These are phyloP conservation scores for Polymixis lichenea DNA, from an alignment of 2,888 invertebrate species.

Conservation along the genomic window DNA sequence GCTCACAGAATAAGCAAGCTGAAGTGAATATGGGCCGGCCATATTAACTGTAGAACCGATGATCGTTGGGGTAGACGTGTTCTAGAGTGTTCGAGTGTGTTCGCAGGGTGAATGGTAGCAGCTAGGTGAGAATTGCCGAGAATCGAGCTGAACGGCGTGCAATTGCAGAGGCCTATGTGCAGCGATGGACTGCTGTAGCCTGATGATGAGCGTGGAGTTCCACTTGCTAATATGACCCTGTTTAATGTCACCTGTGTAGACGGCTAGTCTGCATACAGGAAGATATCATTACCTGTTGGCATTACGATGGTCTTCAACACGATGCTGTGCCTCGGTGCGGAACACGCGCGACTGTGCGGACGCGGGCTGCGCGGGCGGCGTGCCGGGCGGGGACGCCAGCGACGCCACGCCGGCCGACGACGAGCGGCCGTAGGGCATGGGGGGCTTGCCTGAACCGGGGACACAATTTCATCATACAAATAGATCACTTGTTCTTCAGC, in stretches of 20 bases:
- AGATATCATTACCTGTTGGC: conserved; percentile 75
- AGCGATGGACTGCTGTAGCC: no score
- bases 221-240: background rate
- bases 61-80: no score
- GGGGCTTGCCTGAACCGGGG: conserved; percentile 90
- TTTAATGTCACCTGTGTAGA: background rate
- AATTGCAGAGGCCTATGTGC: no score
- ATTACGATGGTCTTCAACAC: conserved; percentile 84
- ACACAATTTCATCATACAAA: background rate
- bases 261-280: background rate
- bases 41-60: no score
- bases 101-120: no score
- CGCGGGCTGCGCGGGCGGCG: conserved; percentile 76
- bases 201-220: background rate
- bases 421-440: conserved; percentile 92
- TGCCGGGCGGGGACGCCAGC: conserved; percentile 80
- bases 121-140: no score
- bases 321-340: conserved; percentile 89
- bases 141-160: no score
- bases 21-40: no score
- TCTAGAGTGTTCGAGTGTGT: no score
- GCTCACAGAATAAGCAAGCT: no score
- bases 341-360: conserved; percentile 76
- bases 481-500: background rate
- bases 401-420: conserved; percentile 89